Conservation (phyloP, 2,888 invertebrate genomes). For the Ramazzottius varieornatus region DNA sequence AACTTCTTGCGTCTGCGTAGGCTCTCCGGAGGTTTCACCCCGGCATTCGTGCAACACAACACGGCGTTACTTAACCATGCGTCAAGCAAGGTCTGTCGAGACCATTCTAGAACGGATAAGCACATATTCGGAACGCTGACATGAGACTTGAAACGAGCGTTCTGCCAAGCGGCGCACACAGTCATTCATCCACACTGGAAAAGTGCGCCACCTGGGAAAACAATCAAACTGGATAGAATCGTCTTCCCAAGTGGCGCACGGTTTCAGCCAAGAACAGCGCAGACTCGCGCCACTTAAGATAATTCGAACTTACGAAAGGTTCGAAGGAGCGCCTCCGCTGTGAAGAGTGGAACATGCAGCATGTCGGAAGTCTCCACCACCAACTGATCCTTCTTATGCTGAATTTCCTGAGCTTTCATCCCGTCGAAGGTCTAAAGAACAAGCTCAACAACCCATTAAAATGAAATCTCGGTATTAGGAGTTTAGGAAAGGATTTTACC, state of each 20-base stretch:
- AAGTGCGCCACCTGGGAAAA: no score
- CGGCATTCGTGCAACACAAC: conserved; percentile 36
- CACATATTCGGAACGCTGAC: no score
- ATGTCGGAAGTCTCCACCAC: conserved; percentile 42
- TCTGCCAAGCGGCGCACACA: no score
- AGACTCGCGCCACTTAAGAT: neutral
- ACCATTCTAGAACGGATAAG: conserved; percentile 41
- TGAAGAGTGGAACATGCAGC: conserved; percentile 39
- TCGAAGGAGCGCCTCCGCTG: conserved; percentile 37
- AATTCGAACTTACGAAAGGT: conserved; percentile 31
- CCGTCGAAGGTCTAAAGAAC: conserved; percentile 19
- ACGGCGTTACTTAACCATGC: conserved; percentile 40
- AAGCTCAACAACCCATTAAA: no score
- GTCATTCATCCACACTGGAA: no score
- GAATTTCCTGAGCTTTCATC: conserved; percentile 36
- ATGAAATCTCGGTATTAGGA: no score
- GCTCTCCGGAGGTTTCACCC: conserved; percentile 34
- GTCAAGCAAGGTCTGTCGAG: conserved; percentile 35
- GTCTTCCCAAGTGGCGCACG: neutral
- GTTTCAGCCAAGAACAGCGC: neutral
- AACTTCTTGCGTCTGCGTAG: conserved; percentile 21
- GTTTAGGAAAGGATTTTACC: no score
- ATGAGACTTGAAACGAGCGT: no score
- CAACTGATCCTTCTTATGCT: conserved; percentile 41
- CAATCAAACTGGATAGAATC: no score